Base-by-base conservation (phyloP, 2,797 vertebrate genomes). In the Loriculus beryllinus region DNA sequence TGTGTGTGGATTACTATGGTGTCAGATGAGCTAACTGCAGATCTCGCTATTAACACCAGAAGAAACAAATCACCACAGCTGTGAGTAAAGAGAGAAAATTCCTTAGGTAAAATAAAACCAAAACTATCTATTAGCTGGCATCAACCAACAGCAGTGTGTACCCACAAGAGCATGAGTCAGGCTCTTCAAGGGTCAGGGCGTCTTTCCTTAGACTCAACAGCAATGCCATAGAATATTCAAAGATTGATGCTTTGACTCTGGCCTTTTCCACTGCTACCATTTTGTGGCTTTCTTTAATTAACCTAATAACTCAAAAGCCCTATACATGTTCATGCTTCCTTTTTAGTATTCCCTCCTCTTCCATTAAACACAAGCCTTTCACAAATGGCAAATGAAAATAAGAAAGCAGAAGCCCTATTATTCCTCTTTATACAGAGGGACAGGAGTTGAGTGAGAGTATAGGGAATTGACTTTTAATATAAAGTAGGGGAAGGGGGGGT, bases 271-370 rank as follows among this genome's bases (percentile, higher is more conserved):
- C 26, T 40, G 69, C 59, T 75, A 79, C 33, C 8, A 35, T 91
- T 91, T 59, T 60, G 31, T 82, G 59, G 18, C 29, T 94, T 89
- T 76, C 43, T 78, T 64, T 82, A 88, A 93, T 82, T 52, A 91
- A 86, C 37, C 23, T 59, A 59, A 21, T 57, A 84, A 74, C 12
- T 51, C 59, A 33, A 84, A 93, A 82, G 3, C 29, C n/a, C 26
- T 79, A 17, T 18, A 52, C 11, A 19, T 20, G 14, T 29, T 82
- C 2, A 0, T 49, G n/a, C 21, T 92, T 86, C 43, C 21, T 49
- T 82, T 91, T 92, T 11, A 65, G 13, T 33, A 33, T 48, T 84
- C 86, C 70, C 35, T 86, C 18, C 43, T 52, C 23, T 88, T 90
- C 33, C 67, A 70, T 82, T 80, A 92, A 86, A 79, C 21, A 11